Conservation (phyloP, 2,113 vertebrate species). For the Ahaetulla prasina region DNA sequence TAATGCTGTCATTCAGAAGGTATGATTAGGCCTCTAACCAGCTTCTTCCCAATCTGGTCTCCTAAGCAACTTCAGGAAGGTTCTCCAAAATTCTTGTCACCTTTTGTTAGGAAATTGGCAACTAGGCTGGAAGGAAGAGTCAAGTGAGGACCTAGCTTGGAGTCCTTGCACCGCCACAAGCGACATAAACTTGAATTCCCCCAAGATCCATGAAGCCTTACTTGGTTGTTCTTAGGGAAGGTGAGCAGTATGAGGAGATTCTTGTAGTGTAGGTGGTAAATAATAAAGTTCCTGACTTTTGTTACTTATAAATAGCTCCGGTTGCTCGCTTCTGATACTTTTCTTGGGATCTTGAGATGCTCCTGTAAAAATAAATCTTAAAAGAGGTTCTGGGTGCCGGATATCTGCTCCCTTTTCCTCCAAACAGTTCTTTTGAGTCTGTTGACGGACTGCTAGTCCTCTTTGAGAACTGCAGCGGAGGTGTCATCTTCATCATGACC, state of each 20-base stretch:
- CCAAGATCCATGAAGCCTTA: neutral
- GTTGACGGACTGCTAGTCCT: neutral
- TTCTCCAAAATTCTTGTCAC: neutral
- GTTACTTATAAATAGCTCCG: neutral
- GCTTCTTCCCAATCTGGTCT: neutral
- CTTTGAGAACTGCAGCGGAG: neutral
- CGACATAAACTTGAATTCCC: neutral
- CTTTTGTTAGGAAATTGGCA: neutral
- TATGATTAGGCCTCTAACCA: neutral
- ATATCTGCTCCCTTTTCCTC: neutral
- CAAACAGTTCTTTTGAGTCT: too few species aligned
- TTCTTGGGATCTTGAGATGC: neutral
- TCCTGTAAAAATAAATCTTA: neutral
- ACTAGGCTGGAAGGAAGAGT: neutral
- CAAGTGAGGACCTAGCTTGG: neutral
- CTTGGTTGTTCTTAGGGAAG: neutral
- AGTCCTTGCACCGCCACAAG: neutral
- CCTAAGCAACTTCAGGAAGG: neutral
- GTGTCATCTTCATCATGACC: neutral
- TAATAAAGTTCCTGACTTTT: neutral
- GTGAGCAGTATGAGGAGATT: neutral
- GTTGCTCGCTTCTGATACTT: neutral
- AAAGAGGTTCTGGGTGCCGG: neutral
- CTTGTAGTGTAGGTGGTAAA: neutral
- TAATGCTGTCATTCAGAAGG: neutral